Evolutionary conservation across 2,113 vertebrate species (phyloP), one percentile per base, ranked within the genome.

Genomic region (Takifugu flavidus): DNA sequence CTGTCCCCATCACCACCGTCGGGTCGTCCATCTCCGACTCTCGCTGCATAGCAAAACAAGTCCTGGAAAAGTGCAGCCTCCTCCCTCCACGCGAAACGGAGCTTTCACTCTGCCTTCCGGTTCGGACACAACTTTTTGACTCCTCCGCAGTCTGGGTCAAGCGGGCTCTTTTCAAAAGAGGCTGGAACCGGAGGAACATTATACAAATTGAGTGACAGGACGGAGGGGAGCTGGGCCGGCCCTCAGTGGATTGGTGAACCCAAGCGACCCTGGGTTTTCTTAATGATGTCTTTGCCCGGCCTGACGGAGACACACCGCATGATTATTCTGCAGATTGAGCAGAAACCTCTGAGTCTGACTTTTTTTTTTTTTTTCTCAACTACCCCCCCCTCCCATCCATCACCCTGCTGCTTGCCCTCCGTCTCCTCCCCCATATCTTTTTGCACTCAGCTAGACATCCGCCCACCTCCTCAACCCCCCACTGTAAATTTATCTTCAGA

Each of bases 181-280:
- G 65, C 64, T 65, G 2, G 59, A 80, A 74, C 25, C 39, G 60
- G 79, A 10, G 75, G 80, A 82, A 85, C 82, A 87, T 89, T 87
- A 87, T 72, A 86, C 80, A 86, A 85, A 89, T 86, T 83, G 80
- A 89, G 80, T 79, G 84, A 80, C 78, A 59, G 80, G 78, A 79
- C 69, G 79, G 49, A 75, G 59, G 65, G 78, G 46, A 67, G 76
- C 4, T 29, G 7, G 55, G 77, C 69, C 15, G 64, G 79, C 66
- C 25, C 63, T 67, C 61, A 2, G 65, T 29, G 31, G 62, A 66
- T 75, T 70, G 0, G 5, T 79, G 84, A 86, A 85, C 88, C 74
- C 64, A 45, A 27, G 44, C 56, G 56, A 88, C 84, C 86, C 62
- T 54, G 11, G 76, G 75, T 73, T 83, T 82, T 62, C 77, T 80